Base-by-base conservation (phyloP, 2,113 vertebrate genomes). In the Heterotilapia buettikoferi region DNA sequence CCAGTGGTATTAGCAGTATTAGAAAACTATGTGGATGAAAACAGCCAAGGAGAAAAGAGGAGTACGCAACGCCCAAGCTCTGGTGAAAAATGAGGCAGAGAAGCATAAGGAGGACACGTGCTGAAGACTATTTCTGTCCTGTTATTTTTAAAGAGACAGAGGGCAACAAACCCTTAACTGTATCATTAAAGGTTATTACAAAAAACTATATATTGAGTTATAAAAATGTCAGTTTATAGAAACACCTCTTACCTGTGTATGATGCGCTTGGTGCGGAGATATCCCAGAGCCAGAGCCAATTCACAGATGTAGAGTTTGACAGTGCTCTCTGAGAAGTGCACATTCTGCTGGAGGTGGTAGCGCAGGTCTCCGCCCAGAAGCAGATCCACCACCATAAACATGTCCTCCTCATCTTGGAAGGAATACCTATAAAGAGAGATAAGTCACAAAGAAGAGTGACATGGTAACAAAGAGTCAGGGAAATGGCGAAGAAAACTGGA, bases 321-420 rank as follows among this genome's bases (percentile, higher is more conserved):
- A 0, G 98, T 97, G 93, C 91, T 97, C 88, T 99, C 99, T 2
- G 95, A 96, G 92, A 99, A 99, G 78, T 97, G 97, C 36, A 99
- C 97, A 0, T 99, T 98, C 89, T 99, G 99, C n/a, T 99, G 98
- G 29, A 99, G 97, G 80, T 99, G 99, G 86, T 98, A 99, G 7
- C 99, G 98, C 84, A 99, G 96, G 91, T 99, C 99, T 71, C 99
- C 99, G 2, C 99, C 99, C 5, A 99, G 96, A 13, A 99, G 97
- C 79, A 99, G 91, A 92, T 99, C 99, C 1, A 99, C 99, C 88
- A 99, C 98, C 98, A 99, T 99, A 86, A 99, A 99, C 99, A 99
- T 99, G 81, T 99, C 99, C 92, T 99, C 99, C 29, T 99, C 99
- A 36, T 99, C 99, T 92, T 99, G 99, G 95, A 99, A 99, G 0